phyloP scores from a whole-genome alignment of 2,888 invertebrate species.

The Spilosoma lubricipeda region DNA sequence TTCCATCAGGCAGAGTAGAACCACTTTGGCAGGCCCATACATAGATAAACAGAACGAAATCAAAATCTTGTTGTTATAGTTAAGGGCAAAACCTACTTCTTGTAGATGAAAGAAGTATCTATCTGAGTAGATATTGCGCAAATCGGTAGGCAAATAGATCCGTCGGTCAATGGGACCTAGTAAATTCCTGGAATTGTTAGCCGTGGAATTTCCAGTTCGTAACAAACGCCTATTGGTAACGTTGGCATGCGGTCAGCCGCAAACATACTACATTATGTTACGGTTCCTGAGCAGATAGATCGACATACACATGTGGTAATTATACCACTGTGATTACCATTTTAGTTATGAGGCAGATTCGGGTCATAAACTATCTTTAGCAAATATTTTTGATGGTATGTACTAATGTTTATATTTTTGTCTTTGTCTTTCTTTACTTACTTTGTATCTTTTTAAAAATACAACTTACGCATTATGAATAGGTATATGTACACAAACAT shows the following conservation, averaged over 20 bases:
- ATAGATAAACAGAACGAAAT: too few relatives aligned
- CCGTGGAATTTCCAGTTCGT: not conserved
- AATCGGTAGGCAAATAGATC: not conserved
- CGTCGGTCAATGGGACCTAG: not conserved
- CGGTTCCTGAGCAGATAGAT: not conserved
- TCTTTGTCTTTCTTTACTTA: too few relatives aligned
- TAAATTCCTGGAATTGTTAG: not conserved
- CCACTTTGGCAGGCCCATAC: too few relatives aligned
- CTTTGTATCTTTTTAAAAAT: too few relatives aligned
- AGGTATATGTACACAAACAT: too few relatives aligned
- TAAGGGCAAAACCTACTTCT: not conserved
- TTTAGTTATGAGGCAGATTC: not conserved
- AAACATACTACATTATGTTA: slow-evolving; percentile 1
- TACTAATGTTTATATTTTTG: too few relatives aligned
- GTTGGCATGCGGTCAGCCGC: not conserved
- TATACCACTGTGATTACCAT: not conserved
- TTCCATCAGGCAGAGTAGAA: too few relatives aligned
- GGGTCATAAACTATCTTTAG: not conserved
- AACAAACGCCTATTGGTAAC: not conserved
- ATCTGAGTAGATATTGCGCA: not conserved
- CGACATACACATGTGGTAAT: not conserved
- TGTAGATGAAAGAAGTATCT: too few relatives aligned
- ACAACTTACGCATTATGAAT: too few relatives aligned
- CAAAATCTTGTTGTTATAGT: not conserved
- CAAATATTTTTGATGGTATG: too few relatives aligned